phyloP scores from a whole-genome alignment of 2,888 invertebrate species.

The Sepiola atlantica region DNA sequence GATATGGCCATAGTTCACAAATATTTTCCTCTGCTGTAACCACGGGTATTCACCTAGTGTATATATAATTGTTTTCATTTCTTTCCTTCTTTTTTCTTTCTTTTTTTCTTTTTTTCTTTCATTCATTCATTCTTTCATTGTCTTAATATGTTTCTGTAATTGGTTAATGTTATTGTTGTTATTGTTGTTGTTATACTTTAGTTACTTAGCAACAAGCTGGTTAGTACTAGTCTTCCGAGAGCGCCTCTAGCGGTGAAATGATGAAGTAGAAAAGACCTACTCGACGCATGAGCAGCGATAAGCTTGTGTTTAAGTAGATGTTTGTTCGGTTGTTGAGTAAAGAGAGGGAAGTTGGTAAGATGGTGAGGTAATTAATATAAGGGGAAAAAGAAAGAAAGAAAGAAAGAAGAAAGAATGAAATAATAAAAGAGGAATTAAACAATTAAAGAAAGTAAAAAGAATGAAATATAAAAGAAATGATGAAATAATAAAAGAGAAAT shows the following conservation, averaged over 20 bases:
- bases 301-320: not conserved
- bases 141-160: not conserved
- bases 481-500: not conserved
- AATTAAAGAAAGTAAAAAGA: not conserved
- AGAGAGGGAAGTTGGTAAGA: not conserved
- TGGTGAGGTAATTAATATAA: not conserved
- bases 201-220: not conserved
- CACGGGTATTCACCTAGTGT: too few relatives aligned
- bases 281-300: not conserved
- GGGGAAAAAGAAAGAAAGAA: not conserved
- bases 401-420: not conserved
- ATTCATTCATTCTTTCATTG: not conserved
- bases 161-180: not conserved
- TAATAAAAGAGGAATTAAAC: not conserved
- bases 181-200: not conserved
- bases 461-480: not conserved
- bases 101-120: not conserved
- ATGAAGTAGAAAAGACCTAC: conserved; percentile 8
- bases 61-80: not conserved
- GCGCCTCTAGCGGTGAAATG: not conserved
- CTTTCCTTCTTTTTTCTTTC: not conserved
- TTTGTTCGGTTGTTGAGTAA: not conserved
- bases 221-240: not conserved
- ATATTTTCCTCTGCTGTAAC: too few relatives aligned
- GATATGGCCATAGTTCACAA: too few relatives aligned